Evolutionary conservation across 2,888 invertebrate species (phyloP), one percentile per base, ranked within the genome.

Genomic region (Noctua fimbriata): DNA sequence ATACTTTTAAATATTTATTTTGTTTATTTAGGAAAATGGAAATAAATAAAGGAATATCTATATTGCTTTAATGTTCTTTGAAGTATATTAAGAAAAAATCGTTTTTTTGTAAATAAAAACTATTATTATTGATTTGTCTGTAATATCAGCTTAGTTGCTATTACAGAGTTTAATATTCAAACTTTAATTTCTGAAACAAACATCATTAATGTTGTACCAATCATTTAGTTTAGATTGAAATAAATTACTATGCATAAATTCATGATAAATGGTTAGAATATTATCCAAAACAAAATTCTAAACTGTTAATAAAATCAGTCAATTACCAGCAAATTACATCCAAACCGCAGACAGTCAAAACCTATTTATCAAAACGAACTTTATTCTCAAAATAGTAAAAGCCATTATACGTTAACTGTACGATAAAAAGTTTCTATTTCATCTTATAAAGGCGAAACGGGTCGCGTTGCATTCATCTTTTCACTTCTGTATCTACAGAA

Each of bases 381-480:
- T 28, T 18, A 67, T 28, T 60, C 24, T 55, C 1, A 16, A 55
- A 41, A 41, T 49, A 58, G 10, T 24, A 24, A 70, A n/a, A 70
- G 16, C 60, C 24, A 55, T 71, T 41, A 63, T 52, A 70, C 41
- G 55, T 76, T 69, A 77, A 78, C 63, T 69, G 18, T 72, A 86
- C 83, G 84, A 86, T 89, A 88, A 90, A 92, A 89, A 90, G 90
- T 91, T 90, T 90, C 90, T 91, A 92, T 93, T 92, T 89, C 89
- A 71, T 72, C 85, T 87, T 81, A 89, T 90, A 92, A 92, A 92
- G 89, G 90, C 89, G 89, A 91, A 92, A 80, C 90, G 91, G 91
- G 92, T 93, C 93, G 92, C 88, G 82, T 87, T 86, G 90, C 89
- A 93, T 94, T 94, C 93, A 94, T 92, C 93, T 93, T 93, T 94